phyloP scores from a whole-genome alignment of 2,888 invertebrate species.

The Euspilapteryx auroguttella region DNA sequence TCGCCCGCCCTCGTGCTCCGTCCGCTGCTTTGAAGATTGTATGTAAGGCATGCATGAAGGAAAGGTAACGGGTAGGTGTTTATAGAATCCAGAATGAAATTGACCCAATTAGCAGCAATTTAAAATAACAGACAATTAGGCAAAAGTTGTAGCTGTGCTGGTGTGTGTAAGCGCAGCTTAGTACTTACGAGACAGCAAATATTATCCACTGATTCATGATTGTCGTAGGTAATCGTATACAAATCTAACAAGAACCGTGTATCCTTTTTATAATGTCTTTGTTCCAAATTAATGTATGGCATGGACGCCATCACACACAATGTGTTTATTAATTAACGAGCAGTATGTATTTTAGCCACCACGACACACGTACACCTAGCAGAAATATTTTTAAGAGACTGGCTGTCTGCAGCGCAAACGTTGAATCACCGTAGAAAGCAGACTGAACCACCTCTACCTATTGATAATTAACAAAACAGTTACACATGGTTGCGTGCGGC shows the following conservation, averaged over 20 bases:
- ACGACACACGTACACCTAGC: slow-evolving; percentile 19
- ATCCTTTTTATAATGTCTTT: slow-evolving; percentile 86
- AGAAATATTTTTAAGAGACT: slow-evolving; percentile 20
- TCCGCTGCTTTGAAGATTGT: too few relatives aligned
- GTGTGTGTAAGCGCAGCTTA: too few relatives aligned
- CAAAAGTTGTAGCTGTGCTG: too few relatives aligned
- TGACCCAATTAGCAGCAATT: background rate
- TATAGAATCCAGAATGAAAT: too few relatives aligned
- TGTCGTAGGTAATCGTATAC: slow-evolving; percentile 84
- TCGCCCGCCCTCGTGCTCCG: too few relatives aligned
- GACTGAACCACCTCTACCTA: slow-evolving; percentile 21
- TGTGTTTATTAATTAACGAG: slow-evolving; percentile 7
- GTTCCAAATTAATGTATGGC: slow-evolving; percentile 56
- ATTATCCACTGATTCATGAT: slow-evolving; percentile 76
- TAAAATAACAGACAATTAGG: slow-evolving; percentile 7
- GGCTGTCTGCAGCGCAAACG: slow-evolving; percentile 23
- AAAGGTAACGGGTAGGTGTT: too few relatives aligned
- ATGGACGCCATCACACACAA: slow-evolving; percentile 42
- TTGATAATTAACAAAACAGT: slow-evolving; percentile 30
- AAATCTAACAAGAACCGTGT: slow-evolving; percentile 81
- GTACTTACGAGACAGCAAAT: slow-evolving; percentile 69
- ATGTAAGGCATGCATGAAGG: too few relatives aligned
- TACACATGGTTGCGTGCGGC: slow-evolving; percentile 34
- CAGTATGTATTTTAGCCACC: too few relatives aligned
- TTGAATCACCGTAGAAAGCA: slow-evolving; percentile 56